Evolutionary conservation across 2,113 vertebrate genomes (phyloP), one percentile per base, ranked within the genome.

Genomic region (Stegastes partitus): DNA sequence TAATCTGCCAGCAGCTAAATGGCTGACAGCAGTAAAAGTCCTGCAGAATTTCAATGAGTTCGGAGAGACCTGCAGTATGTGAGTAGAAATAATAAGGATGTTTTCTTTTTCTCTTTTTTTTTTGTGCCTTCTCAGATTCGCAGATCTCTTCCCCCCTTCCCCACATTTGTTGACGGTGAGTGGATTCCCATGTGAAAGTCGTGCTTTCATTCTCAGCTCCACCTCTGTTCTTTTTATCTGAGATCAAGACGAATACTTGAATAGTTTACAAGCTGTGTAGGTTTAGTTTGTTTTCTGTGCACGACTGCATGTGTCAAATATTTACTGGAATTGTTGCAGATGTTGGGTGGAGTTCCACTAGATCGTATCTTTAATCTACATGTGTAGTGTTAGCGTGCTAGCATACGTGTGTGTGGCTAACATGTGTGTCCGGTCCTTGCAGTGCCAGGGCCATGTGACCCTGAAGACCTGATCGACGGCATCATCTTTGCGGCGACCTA

Each of bases 401-500:
- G 31, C 31, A 9, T 34, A 34, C 31, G 10, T 55, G 31, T 58
- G 19, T 63, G 31, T 65, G 37, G 16, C 62, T 86, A 64, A 83
- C 21, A 0, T 14, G 31, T 57, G 18, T 2, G 1, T 67, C n/a
- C 74, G 45, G 4, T 49, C 34, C 37, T 2, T 58, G 53, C 92
- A 99, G 98, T 99, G 87, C 97, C 97, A 2, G 97, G 98, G 87
- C 98, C 98, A 2, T 99, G 98, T 15, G 98, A 99, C 94, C 97
- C 98, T 0, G 97, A 98, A 79, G 98, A 99, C 89, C 94, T 99
- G 59, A 98, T 99, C 0, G 98, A 99, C 84, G 98, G 98, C 87
- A 98, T 99, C 3, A 99, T 99, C 91, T 99, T 99, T 92, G 98
- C 98, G 11, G 97, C 98, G 21, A 98, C 96, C 87, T 99, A 98